phyloP scores from a whole-genome alignment of 1,140 invertebrate genomes.

The Drosophila melanica region DNA sequence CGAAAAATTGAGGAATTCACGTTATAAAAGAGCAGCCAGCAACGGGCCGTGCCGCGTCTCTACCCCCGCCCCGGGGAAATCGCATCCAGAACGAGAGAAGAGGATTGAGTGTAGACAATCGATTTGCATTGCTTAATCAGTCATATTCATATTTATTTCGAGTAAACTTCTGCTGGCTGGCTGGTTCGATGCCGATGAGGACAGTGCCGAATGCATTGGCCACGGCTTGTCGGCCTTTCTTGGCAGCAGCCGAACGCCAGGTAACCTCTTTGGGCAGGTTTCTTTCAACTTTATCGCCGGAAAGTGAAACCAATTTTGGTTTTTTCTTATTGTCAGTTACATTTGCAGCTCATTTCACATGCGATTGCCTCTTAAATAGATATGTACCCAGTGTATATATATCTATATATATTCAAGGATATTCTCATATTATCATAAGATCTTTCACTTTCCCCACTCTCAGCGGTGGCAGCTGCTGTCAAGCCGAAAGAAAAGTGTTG shows the following conservation, averaged over 20 bases:
- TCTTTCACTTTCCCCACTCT: not conserved
- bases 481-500: constrained; percentile 31
- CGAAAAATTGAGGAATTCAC: constrained; percentile 47
- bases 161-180: not conserved
- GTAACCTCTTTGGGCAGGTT: not conserved
- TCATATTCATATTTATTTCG: constrained; percentile 66
- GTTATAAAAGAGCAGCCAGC: constrained; percentile 39
- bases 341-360: constrained; percentile 41
- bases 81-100: constrained; percentile 2
- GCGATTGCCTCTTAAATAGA: constrained; percentile 17
- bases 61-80: constrained; percentile 22
- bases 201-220: constrained; percentile 48
- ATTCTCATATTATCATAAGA: not conserved
- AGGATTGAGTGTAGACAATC: constrained; percentile 73
- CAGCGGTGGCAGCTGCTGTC: constrained; percentile 25
- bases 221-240: constrained; percentile 46
- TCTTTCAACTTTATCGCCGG: constrained; percentile 1
- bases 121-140: constrained; percentile 77
- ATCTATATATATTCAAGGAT: constrained; percentile 8
- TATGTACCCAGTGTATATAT: not conserved
- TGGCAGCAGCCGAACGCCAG: constrained; percentile 6
- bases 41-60: not conserved
- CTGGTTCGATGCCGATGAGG: constrained; percentile 29
- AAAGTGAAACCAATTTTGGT: constrained; percentile 31
- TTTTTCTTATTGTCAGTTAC: constrained; percentile 34